phyloP scores from a whole-genome alignment of 2,797 vertebrate genomes.

The Xiphophorus birchmanni region DNA sequence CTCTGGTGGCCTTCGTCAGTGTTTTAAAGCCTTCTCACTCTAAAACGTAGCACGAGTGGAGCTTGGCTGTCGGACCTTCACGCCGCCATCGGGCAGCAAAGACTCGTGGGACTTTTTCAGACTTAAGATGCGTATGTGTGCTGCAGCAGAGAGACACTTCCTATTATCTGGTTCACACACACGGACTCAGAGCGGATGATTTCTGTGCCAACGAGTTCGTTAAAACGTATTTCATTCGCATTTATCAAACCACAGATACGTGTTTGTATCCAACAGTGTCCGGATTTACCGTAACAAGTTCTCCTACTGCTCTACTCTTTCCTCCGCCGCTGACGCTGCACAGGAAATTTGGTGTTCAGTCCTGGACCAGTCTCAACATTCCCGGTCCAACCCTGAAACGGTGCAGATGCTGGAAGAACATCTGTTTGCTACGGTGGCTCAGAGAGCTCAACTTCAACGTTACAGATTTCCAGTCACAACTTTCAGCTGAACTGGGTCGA shows the following conservation, averaged over 20 bases:
- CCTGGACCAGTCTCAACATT: neutral
- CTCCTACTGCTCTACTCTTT: neutral
- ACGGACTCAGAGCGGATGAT: constrained; percentile 2
- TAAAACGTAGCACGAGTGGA: constrained; percentile 2
- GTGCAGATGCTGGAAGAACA: neutral
- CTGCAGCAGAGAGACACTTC: constrained; percentile 10
- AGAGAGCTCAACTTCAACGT: neutral
- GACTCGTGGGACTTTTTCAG: constrained; percentile 36
- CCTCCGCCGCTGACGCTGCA: neutral
- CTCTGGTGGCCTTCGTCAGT: constrained; percentile 55
- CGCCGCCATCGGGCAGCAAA: constrained; percentile 12
- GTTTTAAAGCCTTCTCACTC: constrained; percentile 36
- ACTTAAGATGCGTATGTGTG: constrained; percentile 6
- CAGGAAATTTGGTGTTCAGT: neutral
- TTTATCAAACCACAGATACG: neutral
- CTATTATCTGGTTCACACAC: constrained; percentile 14
- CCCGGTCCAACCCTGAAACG: neutral
- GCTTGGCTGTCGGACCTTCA: constrained; percentile 15
- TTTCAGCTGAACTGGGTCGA: neutral
- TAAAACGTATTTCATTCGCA: neutral
- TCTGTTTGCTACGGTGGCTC: neutral
- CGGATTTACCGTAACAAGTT: neutral
- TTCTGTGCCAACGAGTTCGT: neutral
- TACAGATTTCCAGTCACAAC: neutral
- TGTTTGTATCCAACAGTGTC: neutral